A percentile compares a stretch with the other conserved stretches of the same genome.
These are phyloP conservation scores for Rhagonycha lutea DNA, from an alignment of 2,888 invertebrate species.

Conservation along the genomic window DNA sequence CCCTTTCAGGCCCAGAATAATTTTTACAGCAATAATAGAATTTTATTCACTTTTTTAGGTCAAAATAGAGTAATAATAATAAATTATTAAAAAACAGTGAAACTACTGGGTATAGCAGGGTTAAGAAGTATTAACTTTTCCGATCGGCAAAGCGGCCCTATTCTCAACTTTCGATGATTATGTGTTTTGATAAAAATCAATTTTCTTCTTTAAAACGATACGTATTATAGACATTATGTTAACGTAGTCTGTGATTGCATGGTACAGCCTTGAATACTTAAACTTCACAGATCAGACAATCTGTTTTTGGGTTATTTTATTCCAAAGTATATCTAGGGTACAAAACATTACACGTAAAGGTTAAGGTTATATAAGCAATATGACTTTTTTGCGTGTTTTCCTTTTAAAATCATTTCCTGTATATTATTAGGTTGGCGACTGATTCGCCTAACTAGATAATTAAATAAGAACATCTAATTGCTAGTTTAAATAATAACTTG, in stretches of 20 bases:
- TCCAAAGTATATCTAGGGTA: conserved; percentile 1
- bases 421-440: conserved; percentile 9
- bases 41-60: too few species aligned
- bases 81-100: too few species aligned
- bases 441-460: conserved; percentile 6
- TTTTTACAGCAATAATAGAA: too few species aligned
- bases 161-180: too few species aligned
- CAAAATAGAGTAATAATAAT: too few species aligned
- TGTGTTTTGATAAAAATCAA: too few species aligned
- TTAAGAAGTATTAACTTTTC: too few species aligned
- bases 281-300: neutral
- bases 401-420: conserved; percentile 15
- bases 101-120: too few species aligned
- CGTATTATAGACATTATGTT: neutral
- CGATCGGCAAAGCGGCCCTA: too few species aligned
- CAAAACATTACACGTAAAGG: conserved; percentile 5
- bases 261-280: neutral
- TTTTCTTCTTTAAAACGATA: too few species aligned
- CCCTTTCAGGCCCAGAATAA: too few species aligned
- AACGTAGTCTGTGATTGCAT: neutral
- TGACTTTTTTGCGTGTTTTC: conserved; percentile 14
- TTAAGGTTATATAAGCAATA: conserved; percentile 14
- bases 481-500: neutral
- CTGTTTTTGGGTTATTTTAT: conserved; percentile 2
- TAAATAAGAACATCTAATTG: neutral